Conservation (phyloP, 2,797 vertebrate species). For the Sarcophilus harrisii region DNA sequence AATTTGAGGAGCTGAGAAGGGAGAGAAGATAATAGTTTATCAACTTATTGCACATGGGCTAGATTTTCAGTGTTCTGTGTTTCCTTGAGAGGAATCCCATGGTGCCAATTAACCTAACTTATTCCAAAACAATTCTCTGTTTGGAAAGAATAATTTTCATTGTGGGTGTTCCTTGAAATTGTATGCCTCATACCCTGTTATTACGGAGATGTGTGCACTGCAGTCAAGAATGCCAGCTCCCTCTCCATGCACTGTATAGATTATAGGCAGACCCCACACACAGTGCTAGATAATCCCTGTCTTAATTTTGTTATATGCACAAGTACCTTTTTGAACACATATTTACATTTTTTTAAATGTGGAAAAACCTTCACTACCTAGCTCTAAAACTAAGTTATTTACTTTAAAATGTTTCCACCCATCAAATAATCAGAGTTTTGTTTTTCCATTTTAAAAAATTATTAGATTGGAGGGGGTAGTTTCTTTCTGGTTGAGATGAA, state of each 20-base stretch:
- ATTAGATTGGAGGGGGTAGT: constrained; percentile 68
- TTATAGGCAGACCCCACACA: constrained; percentile 88
- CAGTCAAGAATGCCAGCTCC: constrained; percentile 84
- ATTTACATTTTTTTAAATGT: constrained; percentile 81
- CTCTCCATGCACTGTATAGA: constrained; percentile 84
- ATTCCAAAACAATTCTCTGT: constrained; percentile 95
- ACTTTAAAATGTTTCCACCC: constrained; percentile 81
- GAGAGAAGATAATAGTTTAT: constrained; percentile 91
- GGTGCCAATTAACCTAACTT: constrained; percentile 95
- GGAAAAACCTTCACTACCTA: constrained; percentile 81
- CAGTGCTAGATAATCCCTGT: constrained; percentile 87
- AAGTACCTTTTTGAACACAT: constrained; percentile 84
- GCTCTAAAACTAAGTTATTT: constrained; percentile 81
- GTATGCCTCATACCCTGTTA: constrained; percentile 89
- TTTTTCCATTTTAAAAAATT: constrained; percentile 75
- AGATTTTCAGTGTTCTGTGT: constrained; percentile 94
- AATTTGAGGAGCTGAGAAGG: constrained; percentile 81
- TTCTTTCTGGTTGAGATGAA: constrained; percentile 76
- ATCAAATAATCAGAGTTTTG: constrained; percentile 77
- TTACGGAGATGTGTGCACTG: constrained; percentile 87
- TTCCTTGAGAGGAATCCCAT: constrained; percentile 93
- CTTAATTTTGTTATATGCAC: constrained; percentile 86
- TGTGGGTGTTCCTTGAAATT: constrained; percentile 92
- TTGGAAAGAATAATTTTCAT: constrained; percentile 91
- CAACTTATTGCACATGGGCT: constrained; percentile 90